phyloP scores from a whole-genome alignment of 2,888 invertebrate species.

The Epistrophe eligans region DNA sequence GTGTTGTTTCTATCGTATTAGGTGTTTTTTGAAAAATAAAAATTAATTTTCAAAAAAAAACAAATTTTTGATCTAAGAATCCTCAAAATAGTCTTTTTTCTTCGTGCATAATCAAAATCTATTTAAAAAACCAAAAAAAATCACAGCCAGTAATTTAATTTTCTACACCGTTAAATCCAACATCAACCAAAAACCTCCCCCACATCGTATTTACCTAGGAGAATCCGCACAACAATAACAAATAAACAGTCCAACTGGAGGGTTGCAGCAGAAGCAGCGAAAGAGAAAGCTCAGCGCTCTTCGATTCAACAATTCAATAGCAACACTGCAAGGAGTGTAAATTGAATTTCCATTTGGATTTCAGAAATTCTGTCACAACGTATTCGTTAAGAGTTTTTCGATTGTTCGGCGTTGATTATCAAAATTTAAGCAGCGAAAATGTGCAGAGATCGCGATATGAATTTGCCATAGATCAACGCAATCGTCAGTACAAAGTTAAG shows the following conservation, averaged over 20 bases:
- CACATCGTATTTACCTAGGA: slow-evolving; percentile 2
- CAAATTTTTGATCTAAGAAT: not conserved
- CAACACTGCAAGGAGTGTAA: slow-evolving; percentile 60
- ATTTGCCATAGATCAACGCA: slow-evolving; percentile 84
- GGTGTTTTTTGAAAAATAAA: slow-evolving; percentile 36
- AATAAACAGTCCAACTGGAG: slow-evolving; percentile 36
- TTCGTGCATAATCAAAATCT: slow-evolving; percentile 31
- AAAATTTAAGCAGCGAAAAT: slow-evolving; percentile 84
- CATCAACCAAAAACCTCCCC: not conserved
- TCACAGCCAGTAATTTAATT: slow-evolving; percentile 2
- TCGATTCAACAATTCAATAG: slow-evolving; percentile 1
- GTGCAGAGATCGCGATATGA: slow-evolving; percentile 85
- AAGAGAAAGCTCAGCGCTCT: slow-evolving; percentile 31
- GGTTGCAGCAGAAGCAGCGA: slow-evolving; percentile 29
- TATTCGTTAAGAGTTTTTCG: slow-evolving; percentile 83
- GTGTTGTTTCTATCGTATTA: slow-evolving; percentile 51
- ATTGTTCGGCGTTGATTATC: slow-evolving; percentile 82
- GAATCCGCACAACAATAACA: slow-evolving; percentile 2
- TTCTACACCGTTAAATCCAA: slow-evolving; percentile 14
- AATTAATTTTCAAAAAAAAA: slow-evolving; percentile 18
- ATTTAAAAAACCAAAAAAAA: slow-evolving; percentile 3
- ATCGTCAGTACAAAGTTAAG: slow-evolving; percentile 83
- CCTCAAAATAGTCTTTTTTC: not conserved
- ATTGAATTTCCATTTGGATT: slow-evolving; percentile 69
- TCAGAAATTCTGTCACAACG: slow-evolving; percentile 83